phyloP scores from a whole-genome alignment of 2,797 vertebrate genomes.

The Spinus pinus region DNA sequence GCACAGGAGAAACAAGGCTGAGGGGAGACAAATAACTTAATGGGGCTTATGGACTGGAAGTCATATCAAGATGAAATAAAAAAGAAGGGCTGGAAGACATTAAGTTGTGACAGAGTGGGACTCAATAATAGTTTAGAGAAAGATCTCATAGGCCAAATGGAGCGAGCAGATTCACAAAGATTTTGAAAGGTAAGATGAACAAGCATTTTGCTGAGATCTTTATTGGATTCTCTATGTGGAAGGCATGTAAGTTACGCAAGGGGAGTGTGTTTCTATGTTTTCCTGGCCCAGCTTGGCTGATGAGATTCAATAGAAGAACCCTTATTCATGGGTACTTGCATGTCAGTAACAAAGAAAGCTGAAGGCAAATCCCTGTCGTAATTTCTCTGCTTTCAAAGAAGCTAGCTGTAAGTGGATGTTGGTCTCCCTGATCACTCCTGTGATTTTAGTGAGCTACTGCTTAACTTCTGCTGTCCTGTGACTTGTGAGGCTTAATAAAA shows the following conservation, averaged over 20 bases:
- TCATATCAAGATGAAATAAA: not conserved
- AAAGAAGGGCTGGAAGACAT: not conserved
- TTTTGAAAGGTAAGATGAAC: not conserved
- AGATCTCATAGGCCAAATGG: not conserved
- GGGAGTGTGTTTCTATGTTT: not conserved
- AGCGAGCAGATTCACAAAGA: not conserved
- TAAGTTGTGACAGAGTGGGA: not conserved
- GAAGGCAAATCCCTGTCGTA: not conserved
- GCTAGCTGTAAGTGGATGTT: not conserved
- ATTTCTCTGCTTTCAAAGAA: not conserved
- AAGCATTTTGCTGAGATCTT: not conserved
- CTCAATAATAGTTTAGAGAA: not conserved
- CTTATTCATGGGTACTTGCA: accelerated
- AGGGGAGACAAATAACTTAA: not conserved
- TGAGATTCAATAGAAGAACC: not conserved
- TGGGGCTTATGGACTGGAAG: not conserved
- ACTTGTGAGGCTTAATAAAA: not conserved
- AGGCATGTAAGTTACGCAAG: not conserved
- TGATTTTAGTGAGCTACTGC: not conserved
- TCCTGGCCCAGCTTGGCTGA: not conserved
- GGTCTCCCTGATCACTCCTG: not conserved
- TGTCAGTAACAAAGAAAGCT: not conserved
- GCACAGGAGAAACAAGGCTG: not conserved
- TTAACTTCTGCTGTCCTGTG: not conserved
- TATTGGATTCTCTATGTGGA: not conserved